Conservation (phyloP, 2,797 vertebrate genomes). For the Botia almorhae region DNA sequence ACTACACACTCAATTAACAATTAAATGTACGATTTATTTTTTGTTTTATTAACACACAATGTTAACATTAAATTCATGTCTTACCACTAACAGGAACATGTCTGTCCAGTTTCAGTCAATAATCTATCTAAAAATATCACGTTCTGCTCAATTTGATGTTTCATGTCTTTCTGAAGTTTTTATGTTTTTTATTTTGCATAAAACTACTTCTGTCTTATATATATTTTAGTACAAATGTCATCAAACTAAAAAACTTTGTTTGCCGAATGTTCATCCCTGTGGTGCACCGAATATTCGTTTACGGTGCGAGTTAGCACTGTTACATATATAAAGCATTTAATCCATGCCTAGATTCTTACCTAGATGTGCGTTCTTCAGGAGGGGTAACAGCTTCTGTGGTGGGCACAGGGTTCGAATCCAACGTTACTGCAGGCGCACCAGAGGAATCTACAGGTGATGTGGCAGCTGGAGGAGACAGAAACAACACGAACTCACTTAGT, state of each 20-base stretch:
- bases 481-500: neutral
- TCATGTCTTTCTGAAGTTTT: neutral
- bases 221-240: too few relatives aligned
- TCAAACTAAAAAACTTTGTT: too few relatives aligned
- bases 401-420: constrained; percentile 75
- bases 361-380: constrained; percentile 79
- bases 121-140: too few relatives aligned
- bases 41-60: too few relatives aligned
- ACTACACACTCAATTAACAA: too few relatives aligned
- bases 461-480: constrained; percentile 70
- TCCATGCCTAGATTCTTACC: constrained; percentile 68
- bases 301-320: neutral
- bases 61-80: too few relatives aligned
- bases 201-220: too few relatives aligned
- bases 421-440: constrained; percentile 68
- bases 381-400: constrained; percentile 72
- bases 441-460: constrained; percentile 75
- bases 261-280: too few relatives aligned
- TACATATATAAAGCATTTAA: neutral
- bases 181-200: too few relatives aligned
- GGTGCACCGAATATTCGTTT: neutral
- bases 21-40: too few relatives aligned
- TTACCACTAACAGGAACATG: too few relatives aligned
- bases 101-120: too few relatives aligned
- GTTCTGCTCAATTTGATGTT: neutral